Conservation (phyloP, 2,797 vertebrate genomes). For the Hypotaenidia okinawae region DNA sequence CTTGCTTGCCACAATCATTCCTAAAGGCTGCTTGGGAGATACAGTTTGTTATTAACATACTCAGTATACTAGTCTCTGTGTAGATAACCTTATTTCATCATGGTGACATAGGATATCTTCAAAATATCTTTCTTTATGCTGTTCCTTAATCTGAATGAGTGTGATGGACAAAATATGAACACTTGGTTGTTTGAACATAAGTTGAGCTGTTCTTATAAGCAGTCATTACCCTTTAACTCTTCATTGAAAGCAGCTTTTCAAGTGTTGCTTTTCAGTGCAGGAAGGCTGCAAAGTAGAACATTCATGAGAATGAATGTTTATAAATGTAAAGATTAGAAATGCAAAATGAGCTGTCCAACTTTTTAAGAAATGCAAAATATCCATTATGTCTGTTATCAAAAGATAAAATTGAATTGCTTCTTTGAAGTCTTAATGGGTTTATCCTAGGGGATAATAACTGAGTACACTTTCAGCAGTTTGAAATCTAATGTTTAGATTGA, state of each 20-base stretch:
- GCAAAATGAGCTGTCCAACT: neutral
- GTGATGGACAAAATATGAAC: neutral
- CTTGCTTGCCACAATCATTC: neutral
- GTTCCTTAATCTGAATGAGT: neutral
- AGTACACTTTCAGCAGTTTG: neutral
- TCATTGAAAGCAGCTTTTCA: neutral
- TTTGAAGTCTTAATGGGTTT: neutral
- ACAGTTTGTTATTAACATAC: neutral
- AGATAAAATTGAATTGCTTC: neutral
- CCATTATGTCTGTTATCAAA: neutral
- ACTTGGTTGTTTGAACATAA: neutral
- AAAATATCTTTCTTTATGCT: neutral
- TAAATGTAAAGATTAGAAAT: neutral
- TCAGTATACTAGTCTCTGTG: neutral
- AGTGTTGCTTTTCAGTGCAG: neutral
- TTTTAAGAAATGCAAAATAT: neutral
- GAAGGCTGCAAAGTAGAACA: neutral
- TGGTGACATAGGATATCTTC: neutral
- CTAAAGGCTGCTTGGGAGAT: neutral
- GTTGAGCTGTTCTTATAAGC: neutral
- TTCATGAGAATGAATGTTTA: neutral
- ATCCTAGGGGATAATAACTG: neutral
- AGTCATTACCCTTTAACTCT: neutral
- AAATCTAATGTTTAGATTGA: neutral
- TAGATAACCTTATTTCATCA: neutral